phyloP scores from a whole-genome alignment of 1,140 invertebrate genomes.

The Linepithema humile region DNA sequence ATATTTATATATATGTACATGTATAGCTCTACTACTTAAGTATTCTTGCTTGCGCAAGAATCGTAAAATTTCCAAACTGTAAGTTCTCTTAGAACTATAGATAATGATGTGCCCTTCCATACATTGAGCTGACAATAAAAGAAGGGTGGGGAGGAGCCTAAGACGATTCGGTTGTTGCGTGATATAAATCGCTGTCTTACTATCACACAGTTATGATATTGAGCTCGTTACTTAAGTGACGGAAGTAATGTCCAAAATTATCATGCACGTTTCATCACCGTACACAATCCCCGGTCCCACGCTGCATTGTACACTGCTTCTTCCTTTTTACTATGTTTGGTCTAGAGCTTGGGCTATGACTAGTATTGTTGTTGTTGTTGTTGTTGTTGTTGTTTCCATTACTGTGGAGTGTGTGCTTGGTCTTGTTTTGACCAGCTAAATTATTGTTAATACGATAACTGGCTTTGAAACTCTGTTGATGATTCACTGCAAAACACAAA shows the following conservation, averaged over 20 bases:
- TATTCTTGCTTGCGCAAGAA: constrained; percentile 60
- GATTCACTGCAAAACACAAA: constrained; percentile 73
- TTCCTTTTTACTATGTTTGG: constrained; percentile 79
- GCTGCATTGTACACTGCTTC: constrained; percentile 78
- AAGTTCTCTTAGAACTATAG: constrained; percentile 58
- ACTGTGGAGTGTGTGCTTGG: constrained; percentile 77
- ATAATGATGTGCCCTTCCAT: constrained; percentile 62
- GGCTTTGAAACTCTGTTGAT: constrained; percentile 78
- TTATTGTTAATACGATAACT: constrained; percentile 81
- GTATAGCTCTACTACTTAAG: constrained; percentile 50
- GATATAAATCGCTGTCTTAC: constrained; percentile 65
- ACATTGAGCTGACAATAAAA: constrained; percentile 55
- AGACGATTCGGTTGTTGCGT: constrained; percentile 60
- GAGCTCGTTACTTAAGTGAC: constrained; percentile 71
- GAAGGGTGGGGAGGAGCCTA: neutral
- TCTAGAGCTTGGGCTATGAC: constrained; percentile 78
- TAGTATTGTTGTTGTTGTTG: constrained; percentile 74
- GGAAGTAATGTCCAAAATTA: constrained; percentile 62
- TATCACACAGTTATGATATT: constrained; percentile 72
- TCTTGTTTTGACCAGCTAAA: constrained; percentile 77
- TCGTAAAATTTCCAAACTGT: constrained; percentile 47
- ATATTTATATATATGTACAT: constrained; percentile 34
- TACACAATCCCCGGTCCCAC: constrained; percentile 81
- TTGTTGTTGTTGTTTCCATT: constrained; percentile 75
- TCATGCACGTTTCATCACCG: constrained; percentile 81